Evolutionary conservation across 2,113 vertebrate species (phyloP), one percentile per base, ranked within the genome.

Genomic region (Sorex araneus): DNA sequence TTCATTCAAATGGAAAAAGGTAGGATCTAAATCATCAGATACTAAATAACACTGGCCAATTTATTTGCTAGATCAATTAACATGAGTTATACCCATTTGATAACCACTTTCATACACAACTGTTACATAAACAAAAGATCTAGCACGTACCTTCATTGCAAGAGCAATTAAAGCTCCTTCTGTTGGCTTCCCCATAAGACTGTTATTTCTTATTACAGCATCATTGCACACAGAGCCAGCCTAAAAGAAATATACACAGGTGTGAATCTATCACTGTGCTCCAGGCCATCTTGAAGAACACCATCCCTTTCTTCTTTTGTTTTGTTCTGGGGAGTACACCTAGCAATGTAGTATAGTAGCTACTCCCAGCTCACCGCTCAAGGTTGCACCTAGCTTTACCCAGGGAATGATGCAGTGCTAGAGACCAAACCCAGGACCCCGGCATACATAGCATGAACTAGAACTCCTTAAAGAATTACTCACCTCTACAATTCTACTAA

Each of bases 221-320:
- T 99, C 99, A 80, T 99, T 99, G 94, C 99, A 99, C 91, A 99
- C 98, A 95, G 99, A 99, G 50, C 99, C 99, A 0, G 98, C 99
- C 99, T 99, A 81, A 34, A 71, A 85, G 60, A 95, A 97, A 91
- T 34, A 83, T 15, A 96, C 23, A 12, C 23, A 12, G 54, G 88
- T 78, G 93, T 74, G 93, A 90, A 54, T 21, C 79, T 45, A 23
- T 81, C 69, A 93, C 74, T 64, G 6, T 27, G 47, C 80, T 54
- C 89, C 6, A 0, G 21, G 54, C 83, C 30, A 76, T 16, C 66
- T 82, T 13, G 66, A 77, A 80, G 34, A 81, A 83, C 91, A 47
- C 28, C 64, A 66, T 66, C 57, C 57, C 57, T 23, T 60, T 60
- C 57, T 23, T 60, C 18, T 60, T 54, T 57, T 57, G 21, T 60